These are phyloP conservation scores for Epizoanthus stellaris DNA, from an alignment of 92 coral and sea anemone genomes.

Conservation along the genomic window DNA sequence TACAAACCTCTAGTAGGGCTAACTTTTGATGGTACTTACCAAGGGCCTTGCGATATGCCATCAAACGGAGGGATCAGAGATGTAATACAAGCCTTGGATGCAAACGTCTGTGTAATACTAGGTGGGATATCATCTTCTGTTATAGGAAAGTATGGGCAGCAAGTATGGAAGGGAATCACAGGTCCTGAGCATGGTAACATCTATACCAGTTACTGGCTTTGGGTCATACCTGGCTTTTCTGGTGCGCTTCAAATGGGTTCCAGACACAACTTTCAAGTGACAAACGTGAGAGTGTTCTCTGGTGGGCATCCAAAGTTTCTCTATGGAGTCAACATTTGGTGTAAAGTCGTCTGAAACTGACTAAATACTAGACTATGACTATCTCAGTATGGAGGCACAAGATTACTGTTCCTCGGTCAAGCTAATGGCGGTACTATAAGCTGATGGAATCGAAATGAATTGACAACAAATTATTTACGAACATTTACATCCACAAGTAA, in stretches of 20 bases:
- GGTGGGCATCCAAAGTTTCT: not conserved
- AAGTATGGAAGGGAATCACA: slow-evolving; percentile 30
- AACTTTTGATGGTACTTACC: too few relatives aligned
- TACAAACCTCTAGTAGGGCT: too few relatives aligned
- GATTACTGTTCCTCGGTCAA: too few relatives aligned
- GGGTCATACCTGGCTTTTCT: slow-evolving; percentile 1
- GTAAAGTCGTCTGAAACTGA: not conserved
- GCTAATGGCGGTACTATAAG: too few relatives aligned
- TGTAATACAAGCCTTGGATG: not conserved
- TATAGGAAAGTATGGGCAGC: not conserved
- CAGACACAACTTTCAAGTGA: slow-evolving; percentile 3
- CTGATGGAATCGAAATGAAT: too few relatives aligned
- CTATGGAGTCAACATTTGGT: not conserved
- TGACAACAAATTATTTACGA: too few relatives aligned
- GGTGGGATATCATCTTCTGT: not conserved
- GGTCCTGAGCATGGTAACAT: slow-evolving; percentile 2
- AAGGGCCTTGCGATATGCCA: not conserved
- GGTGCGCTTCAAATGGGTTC: slow-evolving; percentile 4
- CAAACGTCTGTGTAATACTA: not conserved
- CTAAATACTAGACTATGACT: too few relatives aligned
- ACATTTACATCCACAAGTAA: not conserved
- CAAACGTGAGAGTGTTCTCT: not conserved
- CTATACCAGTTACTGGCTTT: slow-evolving; percentile 13
- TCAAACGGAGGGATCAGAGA: not conserved
- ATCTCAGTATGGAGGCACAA: too few relatives aligned